These are phyloP conservation scores for Coregonus ussuriensis DNA, from an alignment of 2,797 vertebrate species.

Conservation along the genomic window DNA sequence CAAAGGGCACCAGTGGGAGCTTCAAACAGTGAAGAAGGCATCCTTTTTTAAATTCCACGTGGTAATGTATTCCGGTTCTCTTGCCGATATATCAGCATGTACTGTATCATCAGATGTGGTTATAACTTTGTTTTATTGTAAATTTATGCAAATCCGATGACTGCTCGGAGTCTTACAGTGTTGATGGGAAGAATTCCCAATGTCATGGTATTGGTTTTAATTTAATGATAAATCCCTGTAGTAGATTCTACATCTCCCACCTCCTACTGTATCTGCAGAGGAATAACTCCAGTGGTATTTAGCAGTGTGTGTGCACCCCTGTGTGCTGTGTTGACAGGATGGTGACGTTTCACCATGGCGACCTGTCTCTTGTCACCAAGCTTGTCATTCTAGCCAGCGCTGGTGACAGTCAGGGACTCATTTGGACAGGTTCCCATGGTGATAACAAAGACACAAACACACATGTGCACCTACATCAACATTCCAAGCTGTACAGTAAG, in stretches of 20 bases:
- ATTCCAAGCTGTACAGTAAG: background rate
- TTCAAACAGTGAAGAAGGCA: conserved; percentile 49
- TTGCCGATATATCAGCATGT: conserved; percentile 7
- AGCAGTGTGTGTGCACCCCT: conserved; percentile 41
- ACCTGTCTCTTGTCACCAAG: conserved; percentile 53
- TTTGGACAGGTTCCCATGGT: conserved; percentile 23
- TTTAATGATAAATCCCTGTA: background rate
- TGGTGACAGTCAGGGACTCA: conserved; percentile 18
- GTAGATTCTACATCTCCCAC: background rate
- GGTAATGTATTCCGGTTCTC: conserved; percentile 51
- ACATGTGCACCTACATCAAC: conserved; percentile 23
- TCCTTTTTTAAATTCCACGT: conserved; percentile 42
- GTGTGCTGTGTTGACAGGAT: conserved; percentile 45
- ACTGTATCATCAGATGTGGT: conserved; percentile 22
- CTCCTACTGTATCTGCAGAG: background rate
- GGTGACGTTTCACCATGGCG: conserved; percentile 63
- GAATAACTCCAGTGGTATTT: conserved; percentile 16
- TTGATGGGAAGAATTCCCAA: background rate
- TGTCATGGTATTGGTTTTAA: background rate
- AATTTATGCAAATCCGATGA: background rate
- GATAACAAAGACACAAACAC: conserved; percentile 30
- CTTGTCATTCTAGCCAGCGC: conserved; percentile 39
- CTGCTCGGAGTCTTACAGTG: background rate
- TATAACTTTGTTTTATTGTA: conserved; percentile 10
- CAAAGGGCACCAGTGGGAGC: conserved; percentile 59